Percentiles rank a stretch among this genome's conserved stretches.
Conservation (phyloP, 2,888 invertebrate genomes). For the Polymixis flavicincta region DNA sequence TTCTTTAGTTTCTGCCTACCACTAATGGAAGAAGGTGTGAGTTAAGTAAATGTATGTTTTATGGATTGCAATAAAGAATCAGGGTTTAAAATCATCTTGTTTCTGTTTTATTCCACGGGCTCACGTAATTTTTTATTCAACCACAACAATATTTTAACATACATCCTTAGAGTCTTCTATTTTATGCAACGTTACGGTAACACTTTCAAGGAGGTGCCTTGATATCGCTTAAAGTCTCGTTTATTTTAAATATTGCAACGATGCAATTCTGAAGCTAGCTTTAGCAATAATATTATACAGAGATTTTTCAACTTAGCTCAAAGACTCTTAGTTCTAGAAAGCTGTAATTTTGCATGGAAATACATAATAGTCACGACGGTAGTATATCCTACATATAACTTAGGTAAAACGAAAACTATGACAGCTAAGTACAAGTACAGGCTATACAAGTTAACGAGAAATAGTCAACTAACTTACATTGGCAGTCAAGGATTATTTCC, state of each 20-base stretch:
- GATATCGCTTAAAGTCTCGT: conserved; percentile 14
- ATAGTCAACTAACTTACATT: too few species aligned
- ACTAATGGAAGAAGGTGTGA: background rate
- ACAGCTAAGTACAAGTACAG: too few species aligned
- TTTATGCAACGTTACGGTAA: conserved; percentile 11
- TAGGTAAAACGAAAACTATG: too few species aligned
- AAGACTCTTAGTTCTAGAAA: too few species aligned
- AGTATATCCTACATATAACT: too few species aligned
- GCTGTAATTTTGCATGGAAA: too few species aligned
- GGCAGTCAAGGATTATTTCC: too few species aligned
- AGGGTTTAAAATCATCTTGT: background rate
- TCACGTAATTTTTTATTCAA: background rate
- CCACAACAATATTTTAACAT: background rate
- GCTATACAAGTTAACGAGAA: too few species aligned
- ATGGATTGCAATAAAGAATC: background rate
- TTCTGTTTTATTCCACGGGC: background rate
- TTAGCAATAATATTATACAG: background rate
- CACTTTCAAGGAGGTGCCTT: conserved; percentile 8
- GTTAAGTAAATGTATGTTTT: background rate
- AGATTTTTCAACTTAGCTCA: too few species aligned
- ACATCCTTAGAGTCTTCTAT: background rate
- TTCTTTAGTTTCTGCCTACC: too few species aligned
- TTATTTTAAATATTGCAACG: conserved; percentile 30
- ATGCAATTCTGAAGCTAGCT: background rate
- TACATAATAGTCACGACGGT: too few species aligned